These are phyloP conservation scores for Papilio glaucus DNA, from an alignment of 1,140 invertebrate genomes.

Conservation along the genomic window DNA sequence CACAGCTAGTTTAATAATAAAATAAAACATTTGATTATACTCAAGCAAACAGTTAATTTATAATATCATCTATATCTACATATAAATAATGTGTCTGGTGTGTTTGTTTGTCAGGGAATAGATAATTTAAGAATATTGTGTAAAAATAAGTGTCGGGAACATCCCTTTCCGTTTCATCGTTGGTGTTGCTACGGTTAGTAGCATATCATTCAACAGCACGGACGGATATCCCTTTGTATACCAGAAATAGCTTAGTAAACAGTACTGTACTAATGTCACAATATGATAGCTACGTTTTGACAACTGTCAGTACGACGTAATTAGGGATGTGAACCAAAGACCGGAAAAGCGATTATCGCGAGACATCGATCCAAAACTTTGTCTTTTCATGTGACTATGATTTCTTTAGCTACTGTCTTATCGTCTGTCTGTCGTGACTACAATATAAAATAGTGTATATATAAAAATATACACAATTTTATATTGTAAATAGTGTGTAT, in stretches of 20 bases:
- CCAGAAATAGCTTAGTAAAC: slow-evolving; percentile 14
- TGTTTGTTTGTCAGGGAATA: neutral
- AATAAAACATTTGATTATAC: neutral
- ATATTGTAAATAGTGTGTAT: too few relatives aligned
- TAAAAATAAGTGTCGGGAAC: slow-evolving; percentile 49
- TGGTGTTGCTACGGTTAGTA: slow-evolving; percentile 43
- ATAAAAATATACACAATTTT: too few relatives aligned
- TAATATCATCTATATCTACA: neutral
- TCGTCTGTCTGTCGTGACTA: too few relatives aligned
- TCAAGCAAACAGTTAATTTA: neutral
- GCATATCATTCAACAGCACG: slow-evolving; percentile 49
- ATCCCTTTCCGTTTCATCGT: slow-evolving; percentile 55
- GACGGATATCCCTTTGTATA: slow-evolving; percentile 45
- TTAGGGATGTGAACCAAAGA: too few relatives aligned
- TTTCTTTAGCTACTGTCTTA: too few relatives aligned
- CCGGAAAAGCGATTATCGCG: too few relatives aligned
- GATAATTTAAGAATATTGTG: slow-evolving; percentile 22
- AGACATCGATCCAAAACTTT: too few relatives aligned
- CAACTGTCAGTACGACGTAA: neutral
- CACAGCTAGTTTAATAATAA: too few relatives aligned
- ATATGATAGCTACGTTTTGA: neutral
- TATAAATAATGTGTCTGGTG: neutral
- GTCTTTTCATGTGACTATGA: too few relatives aligned
- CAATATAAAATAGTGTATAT: too few relatives aligned
- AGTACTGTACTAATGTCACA: neutral